These are phyloP conservation scores for Dryoscopus gambensis DNA, from an alignment of 2,113 vertebrate species.

Conservation along the genomic window DNA sequence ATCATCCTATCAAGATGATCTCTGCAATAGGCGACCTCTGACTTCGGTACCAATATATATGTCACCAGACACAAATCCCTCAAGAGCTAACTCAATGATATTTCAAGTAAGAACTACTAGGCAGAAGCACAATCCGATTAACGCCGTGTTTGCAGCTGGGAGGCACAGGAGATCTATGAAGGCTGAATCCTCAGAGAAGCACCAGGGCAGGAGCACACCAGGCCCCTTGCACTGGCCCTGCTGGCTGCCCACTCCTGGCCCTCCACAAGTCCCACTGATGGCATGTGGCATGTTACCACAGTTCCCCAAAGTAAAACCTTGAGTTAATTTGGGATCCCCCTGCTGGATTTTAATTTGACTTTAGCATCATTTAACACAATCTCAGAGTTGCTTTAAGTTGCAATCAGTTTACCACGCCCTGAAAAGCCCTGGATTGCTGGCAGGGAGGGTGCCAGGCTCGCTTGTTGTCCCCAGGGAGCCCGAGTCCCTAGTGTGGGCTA, in stretches of 20 bases:
- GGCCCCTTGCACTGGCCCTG: accelerated
- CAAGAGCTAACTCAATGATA: conserved; percentile 56
- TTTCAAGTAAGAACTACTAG: conserved; percentile 16
- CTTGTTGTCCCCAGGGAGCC: too few relatives aligned
- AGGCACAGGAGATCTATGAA: neutral
- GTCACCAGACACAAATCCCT: conserved; percentile 59
- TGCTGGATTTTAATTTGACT: neutral
- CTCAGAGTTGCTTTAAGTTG: neutral
- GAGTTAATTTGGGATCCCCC: neutral
- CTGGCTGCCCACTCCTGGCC: neutral
- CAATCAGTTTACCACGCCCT: neutral
- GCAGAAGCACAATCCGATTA: conserved; percentile 30
- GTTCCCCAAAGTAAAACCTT: neutral
- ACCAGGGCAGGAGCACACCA: neutral
- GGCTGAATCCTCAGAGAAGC: neutral
- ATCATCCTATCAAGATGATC: conserved; percentile 43
- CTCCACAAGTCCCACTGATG: too few relatives aligned
- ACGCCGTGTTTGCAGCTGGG: neutral
- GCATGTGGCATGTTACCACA: neutral
- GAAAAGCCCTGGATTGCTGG: accelerated
- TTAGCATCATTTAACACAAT: neutral
- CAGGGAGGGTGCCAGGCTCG: neutral
- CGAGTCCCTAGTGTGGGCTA: neutral
- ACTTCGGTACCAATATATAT: conserved; percentile 41
- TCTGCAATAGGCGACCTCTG: conserved; percentile 34